phyloP scores from a whole-genome alignment of 2,113 vertebrate genomes.

The Terrapene triunguis region DNA sequence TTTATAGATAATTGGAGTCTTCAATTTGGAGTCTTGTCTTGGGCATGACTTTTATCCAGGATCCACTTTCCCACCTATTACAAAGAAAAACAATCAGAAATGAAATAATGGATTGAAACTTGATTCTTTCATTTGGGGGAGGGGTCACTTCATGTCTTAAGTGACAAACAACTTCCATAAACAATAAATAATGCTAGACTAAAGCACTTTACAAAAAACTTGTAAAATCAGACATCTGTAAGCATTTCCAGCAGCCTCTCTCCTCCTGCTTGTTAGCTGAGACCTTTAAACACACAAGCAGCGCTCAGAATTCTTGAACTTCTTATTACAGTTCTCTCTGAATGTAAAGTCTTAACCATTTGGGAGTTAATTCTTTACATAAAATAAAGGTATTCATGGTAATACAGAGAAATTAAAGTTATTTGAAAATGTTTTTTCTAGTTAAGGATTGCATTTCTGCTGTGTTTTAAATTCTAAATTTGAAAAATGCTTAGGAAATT shows the following conservation, averaged over 20 bases:
- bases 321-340: constrained; percentile 34
- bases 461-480: background rate
- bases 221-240: constrained; percentile 78
- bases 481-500: background rate
- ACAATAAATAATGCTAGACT: constrained; percentile 73
- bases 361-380: constrained; percentile 25
- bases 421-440: background rate
- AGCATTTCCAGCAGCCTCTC: constrained; percentile 64
- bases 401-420: background rate
- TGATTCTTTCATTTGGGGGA: constrained; percentile 80
- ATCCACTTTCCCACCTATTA: constrained; percentile 84
- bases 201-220: constrained; percentile 57
- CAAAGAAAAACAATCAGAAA: constrained; percentile 85
- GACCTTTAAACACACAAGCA: constrained; percentile 63
- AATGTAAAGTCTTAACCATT: constrained; percentile 6
- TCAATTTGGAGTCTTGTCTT: constrained; percentile 75
- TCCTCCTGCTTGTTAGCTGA: constrained; percentile 56
- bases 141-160: constrained; percentile 74
- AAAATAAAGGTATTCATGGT: background rate
- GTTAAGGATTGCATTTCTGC: background rate
- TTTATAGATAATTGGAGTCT: constrained; percentile 84
- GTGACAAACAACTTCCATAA: constrained; percentile 82
- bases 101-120: constrained; percentile 81
- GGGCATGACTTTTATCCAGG: constrained; percentile 79
- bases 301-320: constrained; percentile 37